Evolutionary conservation across 1,140 invertebrate genomes (phyloP).

Genomic region (Heterodera schachtii): DNA sequence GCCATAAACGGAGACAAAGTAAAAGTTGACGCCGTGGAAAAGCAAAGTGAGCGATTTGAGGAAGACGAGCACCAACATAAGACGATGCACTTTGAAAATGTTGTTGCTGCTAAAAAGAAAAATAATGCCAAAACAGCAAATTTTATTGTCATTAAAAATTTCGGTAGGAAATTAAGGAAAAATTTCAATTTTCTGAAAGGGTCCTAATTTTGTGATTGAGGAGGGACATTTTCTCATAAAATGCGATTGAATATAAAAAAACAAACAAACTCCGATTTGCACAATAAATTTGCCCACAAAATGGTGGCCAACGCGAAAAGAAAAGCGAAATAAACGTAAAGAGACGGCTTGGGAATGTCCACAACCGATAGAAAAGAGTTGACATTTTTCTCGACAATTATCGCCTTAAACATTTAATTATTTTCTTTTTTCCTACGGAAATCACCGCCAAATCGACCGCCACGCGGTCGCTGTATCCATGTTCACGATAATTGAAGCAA

Average conservation of each 20-base stretch:
- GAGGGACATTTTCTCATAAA: constrained; percentile 14
- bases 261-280: constrained; percentile 76
- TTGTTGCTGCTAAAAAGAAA: constrained; percentile 70
- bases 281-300: constrained; percentile 87
- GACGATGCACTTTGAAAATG: constrained; percentile 92
- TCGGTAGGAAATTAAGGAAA: too few relatives aligned
- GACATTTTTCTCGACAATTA: constrained; percentile 74
- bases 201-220: constrained; percentile 18
- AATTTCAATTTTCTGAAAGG: neutral
- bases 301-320: constrained; percentile 84
- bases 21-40: constrained; percentile 94
- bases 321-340: constrained; percentile 88
- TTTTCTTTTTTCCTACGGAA: constrained; percentile 20
- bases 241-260: constrained; percentile 14
- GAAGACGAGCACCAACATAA: constrained; percentile 89
- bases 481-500: constrained; percentile 77
- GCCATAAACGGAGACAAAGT: constrained; percentile 90
- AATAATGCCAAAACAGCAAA: constrained; percentile 11
- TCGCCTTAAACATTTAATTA: constrained; percentile 71
- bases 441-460: constrained; percentile 61
- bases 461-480: constrained; percentile 62
- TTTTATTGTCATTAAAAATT: too few relatives aligned
- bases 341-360: constrained; percentile 87
- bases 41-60: constrained; percentile 87
- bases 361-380: constrained; percentile 92